Conservation (phyloP, 2,113 vertebrate genomes). For the Miniopterus natalensis region DNA sequence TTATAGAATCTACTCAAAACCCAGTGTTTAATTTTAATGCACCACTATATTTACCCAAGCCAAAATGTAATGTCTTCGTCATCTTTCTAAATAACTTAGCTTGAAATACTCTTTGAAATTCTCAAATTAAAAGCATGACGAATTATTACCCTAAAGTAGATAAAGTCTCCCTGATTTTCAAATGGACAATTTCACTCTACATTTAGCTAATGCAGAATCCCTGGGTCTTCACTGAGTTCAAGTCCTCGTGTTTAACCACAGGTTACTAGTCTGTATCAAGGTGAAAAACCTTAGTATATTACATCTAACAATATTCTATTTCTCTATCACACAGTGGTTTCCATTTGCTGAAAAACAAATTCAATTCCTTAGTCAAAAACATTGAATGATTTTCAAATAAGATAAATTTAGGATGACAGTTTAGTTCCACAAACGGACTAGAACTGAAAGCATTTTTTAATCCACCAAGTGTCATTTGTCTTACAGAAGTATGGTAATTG, state of each 20-base stretch:
- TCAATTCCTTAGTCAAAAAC: constrained; percentile 12
- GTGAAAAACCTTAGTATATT: not conserved
- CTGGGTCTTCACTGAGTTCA: not conserved
- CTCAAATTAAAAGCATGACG: constrained; percentile 71
- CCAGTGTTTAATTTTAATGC: constrained; percentile 78
- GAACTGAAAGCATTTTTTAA: constrained; percentile 49
- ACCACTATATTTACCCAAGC: constrained; percentile 78
- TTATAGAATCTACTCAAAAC: constrained; percentile 71
- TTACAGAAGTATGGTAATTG: constrained; percentile 42
- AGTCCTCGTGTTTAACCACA: not conserved
- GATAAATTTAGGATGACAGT: not conserved
- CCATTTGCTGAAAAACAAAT: constrained; percentile 15
- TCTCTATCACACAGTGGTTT: not conserved
- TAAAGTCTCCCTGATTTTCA: constrained; percentile 58
- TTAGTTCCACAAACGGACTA: not conserved
- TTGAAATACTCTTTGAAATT: constrained; percentile 70
- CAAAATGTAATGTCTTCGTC: constrained; percentile 76
- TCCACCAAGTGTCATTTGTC: not conserved
- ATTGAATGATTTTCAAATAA: constrained; percentile 38
- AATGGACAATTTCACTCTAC: constrained; percentile 2
- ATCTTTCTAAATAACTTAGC: constrained; percentile 77
- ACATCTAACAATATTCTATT: not conserved
- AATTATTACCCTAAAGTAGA: constrained; percentile 66
- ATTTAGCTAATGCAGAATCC: not conserved
- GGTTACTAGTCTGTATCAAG: not conserved